Evolutionary conservation across 2,888 invertebrate genomes (phyloP).

Genomic region (Eristalis arbustorum): DNA sequence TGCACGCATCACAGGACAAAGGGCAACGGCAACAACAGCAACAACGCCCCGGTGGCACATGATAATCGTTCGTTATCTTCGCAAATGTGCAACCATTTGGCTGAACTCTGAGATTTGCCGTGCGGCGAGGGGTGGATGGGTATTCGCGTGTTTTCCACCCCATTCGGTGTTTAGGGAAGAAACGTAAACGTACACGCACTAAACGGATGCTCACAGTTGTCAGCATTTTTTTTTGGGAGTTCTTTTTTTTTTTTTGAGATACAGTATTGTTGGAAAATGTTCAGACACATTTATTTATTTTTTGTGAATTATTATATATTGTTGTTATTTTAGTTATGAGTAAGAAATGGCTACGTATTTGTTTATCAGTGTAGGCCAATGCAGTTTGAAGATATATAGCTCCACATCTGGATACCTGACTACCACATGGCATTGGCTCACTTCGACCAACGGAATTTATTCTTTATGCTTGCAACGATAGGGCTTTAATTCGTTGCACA

Average conservation of each 20-base stretch:
- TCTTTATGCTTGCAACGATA: too few species aligned
- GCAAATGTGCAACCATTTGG: slow-evolving; percentile 45
- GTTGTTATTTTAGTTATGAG: too few species aligned
- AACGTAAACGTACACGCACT: background rate
- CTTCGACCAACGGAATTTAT: too few species aligned
- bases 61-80: slow-evolving; percentile 45
- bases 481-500: too few species aligned
- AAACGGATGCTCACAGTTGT: slow-evolving; percentile 21
- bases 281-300: background rate
- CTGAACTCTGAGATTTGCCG: background rate
- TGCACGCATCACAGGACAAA: slow-evolving; percentile 23
- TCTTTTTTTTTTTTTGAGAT: background rate
- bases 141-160: background rate
- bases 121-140: background rate
- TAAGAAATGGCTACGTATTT: too few species aligned
- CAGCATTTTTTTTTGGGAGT: slow-evolving; percentile 7
- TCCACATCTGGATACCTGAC: too few species aligned
- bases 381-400: too few species aligned
- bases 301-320: too few species aligned
- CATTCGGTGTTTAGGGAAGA: background rate
- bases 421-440: too few species aligned
- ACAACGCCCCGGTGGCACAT: slow-evolving; percentile 15
- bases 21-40: slow-evolving; percentile 12
- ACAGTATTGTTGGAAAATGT: background rate
- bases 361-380: too few species aligned